These are phyloP conservation scores for Amphiduros pacificus DNA, from an alignment of 2,888 invertebrate genomes.

Conservation along the genomic window DNA sequence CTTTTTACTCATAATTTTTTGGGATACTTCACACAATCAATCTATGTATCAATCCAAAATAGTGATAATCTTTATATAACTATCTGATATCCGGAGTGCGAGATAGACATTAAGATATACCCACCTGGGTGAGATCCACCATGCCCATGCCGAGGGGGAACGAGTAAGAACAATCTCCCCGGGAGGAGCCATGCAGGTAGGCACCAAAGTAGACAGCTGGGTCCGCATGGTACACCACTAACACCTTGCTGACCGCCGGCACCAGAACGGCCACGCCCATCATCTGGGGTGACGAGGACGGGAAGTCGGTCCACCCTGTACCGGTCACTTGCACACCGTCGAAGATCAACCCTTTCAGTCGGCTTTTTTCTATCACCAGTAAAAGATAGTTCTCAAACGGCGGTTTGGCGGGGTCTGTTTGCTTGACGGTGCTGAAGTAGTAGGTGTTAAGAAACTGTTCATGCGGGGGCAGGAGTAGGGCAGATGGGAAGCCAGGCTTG, in stretches of 20 bases:
- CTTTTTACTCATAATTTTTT: too few species aligned
- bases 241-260: not conserved
- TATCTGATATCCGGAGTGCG: too few species aligned
- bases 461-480: not conserved
- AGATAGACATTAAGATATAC: too few species aligned
- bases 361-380: not conserved
- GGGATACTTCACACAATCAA: too few species aligned
- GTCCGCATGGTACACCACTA: not conserved
- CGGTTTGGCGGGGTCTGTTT: not conserved
- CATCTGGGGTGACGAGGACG: not conserved
- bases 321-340: not conserved
- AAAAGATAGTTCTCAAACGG: not conserved
- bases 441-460: not conserved
- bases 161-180: conserved; percentile 18
- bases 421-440: not conserved
- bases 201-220: conserved; percentile 14
- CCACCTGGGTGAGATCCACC: not conserved
- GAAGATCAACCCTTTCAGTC: not conserved
- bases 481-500: not conserved
- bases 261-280: not conserved
- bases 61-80: too few species aligned
- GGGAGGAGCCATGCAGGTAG: conserved; percentile 17
- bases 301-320: not conserved
- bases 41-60: too few species aligned
- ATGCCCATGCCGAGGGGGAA: conserved; percentile 22